Conservation (phyloP, 2,113 vertebrate species). For the Cathartes aura region DNA sequence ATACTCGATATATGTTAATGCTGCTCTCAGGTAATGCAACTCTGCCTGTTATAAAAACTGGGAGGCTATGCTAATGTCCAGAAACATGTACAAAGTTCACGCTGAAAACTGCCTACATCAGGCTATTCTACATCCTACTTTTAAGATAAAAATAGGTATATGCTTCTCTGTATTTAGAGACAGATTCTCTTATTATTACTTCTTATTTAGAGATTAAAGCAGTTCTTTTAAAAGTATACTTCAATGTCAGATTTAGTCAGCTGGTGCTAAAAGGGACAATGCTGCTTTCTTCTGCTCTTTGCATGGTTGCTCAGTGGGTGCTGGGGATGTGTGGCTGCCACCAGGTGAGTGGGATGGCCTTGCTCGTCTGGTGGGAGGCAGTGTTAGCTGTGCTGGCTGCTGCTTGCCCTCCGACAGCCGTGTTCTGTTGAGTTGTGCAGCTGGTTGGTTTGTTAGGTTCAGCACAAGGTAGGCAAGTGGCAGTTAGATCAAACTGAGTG, state of each 20-base stretch:
- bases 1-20: not conserved
- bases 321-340: accelerated
- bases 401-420: not conserved
- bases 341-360: too few species aligned
- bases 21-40: not conserved
- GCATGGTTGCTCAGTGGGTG: accelerated
- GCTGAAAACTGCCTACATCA: not conserved
- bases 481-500: not conserved
- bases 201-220: not conserved
- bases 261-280: not conserved
- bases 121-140: not conserved
- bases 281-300: not conserved
- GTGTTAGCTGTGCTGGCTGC: not conserved
- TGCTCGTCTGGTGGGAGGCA: not conserved
- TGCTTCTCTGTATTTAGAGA: not conserved
- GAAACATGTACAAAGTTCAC: not conserved
- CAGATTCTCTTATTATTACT: not conserved
- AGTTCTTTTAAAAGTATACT: not conserved
- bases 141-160: not conserved
- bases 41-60: not conserved
- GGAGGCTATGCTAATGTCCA: not conserved
- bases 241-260: not conserved
- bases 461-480: not conserved
- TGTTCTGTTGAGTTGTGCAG: not conserved
- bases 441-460: not conserved